These are phyloP conservation scores for Clarias fuscus DNA, from an alignment of 2,797 vertebrate species.

Conservation along the genomic window DNA sequence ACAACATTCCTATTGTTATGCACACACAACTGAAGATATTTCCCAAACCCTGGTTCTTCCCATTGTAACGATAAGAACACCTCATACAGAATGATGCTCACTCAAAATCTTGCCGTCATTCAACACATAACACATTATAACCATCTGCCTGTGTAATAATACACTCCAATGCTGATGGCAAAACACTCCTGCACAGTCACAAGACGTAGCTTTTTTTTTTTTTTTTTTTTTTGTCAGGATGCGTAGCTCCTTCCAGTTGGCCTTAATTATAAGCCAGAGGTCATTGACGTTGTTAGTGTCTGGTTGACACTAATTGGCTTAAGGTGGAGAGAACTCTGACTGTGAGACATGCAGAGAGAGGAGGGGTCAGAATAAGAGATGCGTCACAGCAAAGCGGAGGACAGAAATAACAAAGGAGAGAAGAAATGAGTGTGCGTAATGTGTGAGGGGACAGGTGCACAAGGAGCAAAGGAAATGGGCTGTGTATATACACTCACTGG, in stretches of 20 bases:
- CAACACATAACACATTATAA: background rate
- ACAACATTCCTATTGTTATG: background rate
- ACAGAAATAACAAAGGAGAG: slow-evolving; percentile 53
- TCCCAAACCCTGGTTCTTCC: background rate
- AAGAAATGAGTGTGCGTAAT: slow-evolving; percentile 52
- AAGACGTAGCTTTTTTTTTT: slow-evolving; percentile 37
- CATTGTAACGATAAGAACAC: background rate
- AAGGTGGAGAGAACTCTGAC: slow-evolving; percentile 69
- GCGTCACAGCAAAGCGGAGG: slow-evolving; percentile 37
- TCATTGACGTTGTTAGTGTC: slow-evolving; percentile 70
- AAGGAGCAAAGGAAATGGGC: slow-evolving; percentile 45
- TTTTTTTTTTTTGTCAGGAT: slow-evolving; percentile 55
- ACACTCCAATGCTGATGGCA: slow-evolving; percentile 35
- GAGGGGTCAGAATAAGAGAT: slow-evolving; percentile 48
- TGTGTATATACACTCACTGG: slow-evolving; percentile 63
- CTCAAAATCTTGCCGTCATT: background rate
- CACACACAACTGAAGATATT: background rate
- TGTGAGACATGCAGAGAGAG: slow-evolving; percentile 59
- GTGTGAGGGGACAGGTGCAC: slow-evolving; percentile 50
- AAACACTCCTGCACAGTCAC: slow-evolving; percentile 37
- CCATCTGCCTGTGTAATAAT: slow-evolving; percentile 34
- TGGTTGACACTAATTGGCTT: slow-evolving; percentile 73
- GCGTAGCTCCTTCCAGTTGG: slow-evolving; percentile 51
- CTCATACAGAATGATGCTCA: background rate
- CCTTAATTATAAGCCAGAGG: slow-evolving; percentile 70